phyloP scores from a whole-genome alignment of 1,140 invertebrate species.

The Heliconius hermathena region DNA sequence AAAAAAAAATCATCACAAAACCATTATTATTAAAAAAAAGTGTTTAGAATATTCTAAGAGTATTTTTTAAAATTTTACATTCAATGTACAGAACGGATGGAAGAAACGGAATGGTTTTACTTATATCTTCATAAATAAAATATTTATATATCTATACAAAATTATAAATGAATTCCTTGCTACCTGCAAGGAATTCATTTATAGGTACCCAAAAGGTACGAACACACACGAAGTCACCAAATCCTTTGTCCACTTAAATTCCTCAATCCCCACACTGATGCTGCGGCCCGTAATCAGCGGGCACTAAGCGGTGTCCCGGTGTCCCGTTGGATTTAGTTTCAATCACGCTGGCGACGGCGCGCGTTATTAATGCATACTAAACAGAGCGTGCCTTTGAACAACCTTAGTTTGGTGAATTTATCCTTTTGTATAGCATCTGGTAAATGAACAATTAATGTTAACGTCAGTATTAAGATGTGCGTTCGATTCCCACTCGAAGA shows the following conservation, averaged over 20 bases:
- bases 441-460: background rate
- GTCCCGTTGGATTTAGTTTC: slow-evolving; percentile 70
- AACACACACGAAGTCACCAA: background rate
- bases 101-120: no score
- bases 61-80: no score
- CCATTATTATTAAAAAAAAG: no score
- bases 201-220: background rate
- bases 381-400: slow-evolving; percentile 54
- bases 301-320: slow-evolving; percentile 56
- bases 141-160: background rate
- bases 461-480: no score
- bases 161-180: background rate
- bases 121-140: no score
- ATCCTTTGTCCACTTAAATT: slow-evolving; percentile 55
- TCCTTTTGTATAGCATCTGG: background rate
- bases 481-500: no score
- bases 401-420: slow-evolving; percentile 25
- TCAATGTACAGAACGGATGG: no score
- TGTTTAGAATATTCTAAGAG: no score
- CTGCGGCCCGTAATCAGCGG: slow-evolving; percentile 62
- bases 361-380: slow-evolving; percentile 77
- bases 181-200: no score
- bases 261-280: slow-evolving; percentile 56
- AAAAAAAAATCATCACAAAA: no score
- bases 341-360: slow-evolving; percentile 62